Conservation (phyloP, 1,140 invertebrate species). For the Drosophila ogumai region DNA sequence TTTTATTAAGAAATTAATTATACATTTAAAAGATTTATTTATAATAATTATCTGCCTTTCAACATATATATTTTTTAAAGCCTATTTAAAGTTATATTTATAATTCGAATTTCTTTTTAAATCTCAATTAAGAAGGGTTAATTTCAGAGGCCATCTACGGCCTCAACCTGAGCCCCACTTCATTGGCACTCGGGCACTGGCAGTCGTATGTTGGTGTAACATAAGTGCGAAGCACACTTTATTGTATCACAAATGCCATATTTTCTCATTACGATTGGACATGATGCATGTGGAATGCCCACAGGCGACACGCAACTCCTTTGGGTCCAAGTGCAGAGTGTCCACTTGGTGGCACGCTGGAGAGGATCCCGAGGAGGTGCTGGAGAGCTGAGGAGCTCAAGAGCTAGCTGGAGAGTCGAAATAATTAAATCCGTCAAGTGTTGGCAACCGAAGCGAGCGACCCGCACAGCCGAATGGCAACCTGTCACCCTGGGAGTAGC, state of each 20-base stretch:
- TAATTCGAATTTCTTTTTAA: background rate
- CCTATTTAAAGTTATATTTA: no score
- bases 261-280: slow-evolving; percentile 85
- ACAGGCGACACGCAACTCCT: slow-evolving; percentile 68
- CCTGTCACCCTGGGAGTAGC: slow-evolving; percentile 39
- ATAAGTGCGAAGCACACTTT: slow-evolving; percentile 85
- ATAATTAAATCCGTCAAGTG: slow-evolving; percentile 85
- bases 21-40: no score
- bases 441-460: slow-evolving; percentile 66
- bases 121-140: slow-evolving; percentile 19
- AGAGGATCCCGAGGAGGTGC: slow-evolving; percentile 7
- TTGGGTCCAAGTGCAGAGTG: slow-evolving; percentile 45
- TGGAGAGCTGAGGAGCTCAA: background rate
- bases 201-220: slow-evolving; percentile 70
- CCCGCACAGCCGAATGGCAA: slow-evolving; percentile 44
- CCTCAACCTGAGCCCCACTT: slow-evolving; percentile 47
- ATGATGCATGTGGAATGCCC: slow-evolving; percentile 84
- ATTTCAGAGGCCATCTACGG: slow-evolving; percentile 18
- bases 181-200: slow-evolving; percentile 42
- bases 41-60: no score
- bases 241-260: slow-evolving; percentile 85
- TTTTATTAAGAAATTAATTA: background rate
- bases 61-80: background rate
- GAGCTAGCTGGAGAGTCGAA: slow-evolving; percentile 58
- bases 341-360: slow-evolving; percentile 12